Evolutionary conservation across 37 sponge, comb jelly and placozoan species (phyloP).

Genomic region (Diacarnus erythraeanus): DNA sequence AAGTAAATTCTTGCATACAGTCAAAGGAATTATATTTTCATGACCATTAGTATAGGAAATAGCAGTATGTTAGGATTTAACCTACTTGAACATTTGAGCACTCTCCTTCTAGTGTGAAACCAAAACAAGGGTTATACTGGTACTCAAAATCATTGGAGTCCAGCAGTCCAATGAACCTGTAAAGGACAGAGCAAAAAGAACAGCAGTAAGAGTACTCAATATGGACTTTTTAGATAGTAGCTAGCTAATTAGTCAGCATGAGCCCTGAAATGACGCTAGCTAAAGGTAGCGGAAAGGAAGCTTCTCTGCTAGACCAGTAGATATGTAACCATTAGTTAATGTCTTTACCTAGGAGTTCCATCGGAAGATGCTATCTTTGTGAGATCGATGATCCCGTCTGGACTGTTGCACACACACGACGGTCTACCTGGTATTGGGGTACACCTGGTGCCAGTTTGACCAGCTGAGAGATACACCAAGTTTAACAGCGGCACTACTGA

Average conservation of each 20-base stretch:
- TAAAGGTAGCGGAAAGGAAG: not conserved
- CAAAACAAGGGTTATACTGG: not conserved
- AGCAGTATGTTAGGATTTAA: not conserved
- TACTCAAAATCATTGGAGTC: not conserved
- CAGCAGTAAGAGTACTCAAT: too few species aligned
- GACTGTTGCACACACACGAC: not conserved
- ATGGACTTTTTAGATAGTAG: too few species aligned
- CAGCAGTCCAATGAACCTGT: not conserved
- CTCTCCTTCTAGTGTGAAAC: not conserved
- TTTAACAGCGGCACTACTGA: too few species aligned
- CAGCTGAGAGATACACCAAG: not conserved
- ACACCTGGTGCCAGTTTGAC: not conserved
- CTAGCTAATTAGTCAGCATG: too few species aligned
- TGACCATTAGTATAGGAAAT: too few species aligned
- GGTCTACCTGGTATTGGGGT: not conserved
- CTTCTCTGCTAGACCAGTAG: not conserved
- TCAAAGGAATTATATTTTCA: not conserved
- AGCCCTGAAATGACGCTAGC: too few species aligned
- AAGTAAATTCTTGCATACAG: not conserved
- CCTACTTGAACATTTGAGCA: not conserved
- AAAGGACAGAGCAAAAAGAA: not conserved
- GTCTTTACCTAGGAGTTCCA: not conserved
- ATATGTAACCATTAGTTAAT: not conserved
- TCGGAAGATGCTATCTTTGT: not conserved
- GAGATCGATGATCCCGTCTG: not conserved